Evolutionary conservation across 2,797 vertebrate species (phyloP).

Genomic region (Hippocampus kuda): DNA sequence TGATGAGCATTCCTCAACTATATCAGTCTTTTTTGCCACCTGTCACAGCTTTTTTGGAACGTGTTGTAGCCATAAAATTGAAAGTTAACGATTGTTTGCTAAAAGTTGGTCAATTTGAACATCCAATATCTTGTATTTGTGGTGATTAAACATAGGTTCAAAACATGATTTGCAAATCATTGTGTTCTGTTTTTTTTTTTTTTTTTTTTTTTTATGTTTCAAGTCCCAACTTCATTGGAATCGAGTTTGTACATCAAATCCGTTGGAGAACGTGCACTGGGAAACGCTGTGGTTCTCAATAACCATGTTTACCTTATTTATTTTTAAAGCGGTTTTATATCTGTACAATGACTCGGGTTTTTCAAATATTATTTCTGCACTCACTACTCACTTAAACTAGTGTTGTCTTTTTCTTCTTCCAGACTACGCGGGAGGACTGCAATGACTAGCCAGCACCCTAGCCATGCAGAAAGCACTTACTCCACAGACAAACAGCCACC

Average conservation of each 20-base stretch:
- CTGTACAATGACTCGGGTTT: background rate
- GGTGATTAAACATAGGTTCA: too few relatives aligned
- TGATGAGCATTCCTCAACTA: too few relatives aligned
- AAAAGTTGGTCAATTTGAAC: too few relatives aligned
- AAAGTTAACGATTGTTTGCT: too few relatives aligned
- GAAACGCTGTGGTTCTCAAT: background rate
- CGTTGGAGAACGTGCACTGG: background rate
- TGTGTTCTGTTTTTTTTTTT: too few relatives aligned
- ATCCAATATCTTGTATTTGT: too few relatives aligned
- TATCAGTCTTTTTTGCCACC: too few relatives aligned
- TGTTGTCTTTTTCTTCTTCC: constrained; percentile 20
- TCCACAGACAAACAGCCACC: constrained; percentile 73
- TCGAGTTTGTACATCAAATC: background rate
- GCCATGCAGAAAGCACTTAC: constrained; percentile 79
- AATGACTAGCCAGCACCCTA: constrained; percentile 85
- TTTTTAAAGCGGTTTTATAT: background rate
- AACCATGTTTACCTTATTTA: background rate
- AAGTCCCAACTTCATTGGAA: too few relatives aligned
- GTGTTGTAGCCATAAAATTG: too few relatives aligned
- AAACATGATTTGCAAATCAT: too few relatives aligned
- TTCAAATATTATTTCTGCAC: background rate
- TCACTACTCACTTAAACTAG: background rate
- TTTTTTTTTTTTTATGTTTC: too few relatives aligned
- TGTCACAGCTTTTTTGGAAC: too few relatives aligned
- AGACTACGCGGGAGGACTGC: constrained; percentile 68